Conservation (phyloP, 2,888 invertebrate genomes). For the Metacarcinus magister region DNA sequence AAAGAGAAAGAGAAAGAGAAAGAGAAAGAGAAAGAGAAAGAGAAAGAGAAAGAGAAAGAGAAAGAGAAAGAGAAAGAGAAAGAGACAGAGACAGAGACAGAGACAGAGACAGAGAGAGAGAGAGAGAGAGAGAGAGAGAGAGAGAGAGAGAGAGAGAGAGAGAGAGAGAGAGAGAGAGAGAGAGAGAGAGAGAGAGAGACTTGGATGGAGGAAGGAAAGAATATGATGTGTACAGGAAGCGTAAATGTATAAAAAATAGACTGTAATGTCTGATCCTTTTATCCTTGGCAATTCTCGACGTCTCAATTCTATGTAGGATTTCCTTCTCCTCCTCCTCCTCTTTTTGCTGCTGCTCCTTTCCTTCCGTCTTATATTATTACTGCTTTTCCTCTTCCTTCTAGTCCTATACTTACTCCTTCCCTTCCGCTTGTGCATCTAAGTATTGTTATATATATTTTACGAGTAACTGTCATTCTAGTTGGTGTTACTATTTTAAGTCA, state of each 20-base stretch:
- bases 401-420: too few relatives aligned
- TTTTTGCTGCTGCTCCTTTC: not conserved
- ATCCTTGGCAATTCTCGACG: not conserved
- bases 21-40: conserved; percentile 29
- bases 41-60: not conserved
- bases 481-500: too few relatives aligned
- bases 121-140: conserved; percentile 26
- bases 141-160: not conserved
- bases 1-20: conserved; percentile 17
- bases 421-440: too few relatives aligned
- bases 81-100: not conserved
- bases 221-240: too few relatives aligned
- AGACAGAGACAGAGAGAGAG: not conserved
- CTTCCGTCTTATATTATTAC: not conserved
- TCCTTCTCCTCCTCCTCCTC: not conserved
- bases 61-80: not conserved
- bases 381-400: too few relatives aligned
- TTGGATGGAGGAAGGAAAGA: too few relatives aligned
- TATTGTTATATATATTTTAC: too few relatives aligned
- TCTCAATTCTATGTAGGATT: not conserved
- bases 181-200: not conserved
- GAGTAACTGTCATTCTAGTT: too few relatives aligned
- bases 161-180: conserved; percentile 26
- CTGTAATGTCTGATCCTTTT: not conserved
- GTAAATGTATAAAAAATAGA: not conserved